Evolutionary conservation across 2,888 invertebrate species (phyloP).

Genomic region (Cyclophora punctaria): DNA sequence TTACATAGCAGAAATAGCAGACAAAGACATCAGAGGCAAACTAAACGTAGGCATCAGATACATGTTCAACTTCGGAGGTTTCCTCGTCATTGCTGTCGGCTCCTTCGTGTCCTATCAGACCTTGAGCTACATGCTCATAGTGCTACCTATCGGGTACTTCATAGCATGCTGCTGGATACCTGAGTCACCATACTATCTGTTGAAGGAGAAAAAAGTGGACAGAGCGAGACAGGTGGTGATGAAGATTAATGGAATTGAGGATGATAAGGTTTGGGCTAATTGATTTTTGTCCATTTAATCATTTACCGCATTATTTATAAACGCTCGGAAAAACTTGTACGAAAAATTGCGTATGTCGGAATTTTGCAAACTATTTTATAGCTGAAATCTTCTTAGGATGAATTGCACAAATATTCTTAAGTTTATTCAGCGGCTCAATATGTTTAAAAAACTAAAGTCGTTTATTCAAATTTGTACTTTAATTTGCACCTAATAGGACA

Average conservation of each 20-base stretch:
- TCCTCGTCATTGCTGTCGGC: slow-evolving; percentile 48
- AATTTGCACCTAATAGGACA: no score
- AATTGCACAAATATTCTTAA: no score
- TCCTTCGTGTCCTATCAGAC: slow-evolving; percentile 44
- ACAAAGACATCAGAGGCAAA: slow-evolving; percentile 54
- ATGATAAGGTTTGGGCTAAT: slow-evolving; percentile 27
- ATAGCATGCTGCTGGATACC: slow-evolving; percentile 67
- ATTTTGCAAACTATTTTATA: no score
- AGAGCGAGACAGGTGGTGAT: slow-evolving; percentile 49
- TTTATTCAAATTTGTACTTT: no score
- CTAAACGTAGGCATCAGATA: slow-evolving; percentile 39
- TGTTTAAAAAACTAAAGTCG: no score
- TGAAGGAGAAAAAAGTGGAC: slow-evolving; percentile 60
- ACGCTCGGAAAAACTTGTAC: no score
- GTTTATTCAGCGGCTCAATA: no score
- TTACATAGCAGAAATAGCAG: slow-evolving; percentile 57
- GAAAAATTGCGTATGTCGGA: no score
- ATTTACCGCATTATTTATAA: no score
- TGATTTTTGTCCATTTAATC: no score
- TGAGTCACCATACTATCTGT: slow-evolving; percentile 73
- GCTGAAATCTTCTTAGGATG: no score
- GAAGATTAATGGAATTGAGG: slow-evolving; percentile 42
- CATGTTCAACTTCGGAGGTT: slow-evolving; percentile 47
- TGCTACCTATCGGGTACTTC: slow-evolving; percentile 59
- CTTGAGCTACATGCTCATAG: slow-evolving; percentile 52